Conservation (phyloP, 2,113 vertebrate species). For the Daphoenositta chrysoptera region DNA sequence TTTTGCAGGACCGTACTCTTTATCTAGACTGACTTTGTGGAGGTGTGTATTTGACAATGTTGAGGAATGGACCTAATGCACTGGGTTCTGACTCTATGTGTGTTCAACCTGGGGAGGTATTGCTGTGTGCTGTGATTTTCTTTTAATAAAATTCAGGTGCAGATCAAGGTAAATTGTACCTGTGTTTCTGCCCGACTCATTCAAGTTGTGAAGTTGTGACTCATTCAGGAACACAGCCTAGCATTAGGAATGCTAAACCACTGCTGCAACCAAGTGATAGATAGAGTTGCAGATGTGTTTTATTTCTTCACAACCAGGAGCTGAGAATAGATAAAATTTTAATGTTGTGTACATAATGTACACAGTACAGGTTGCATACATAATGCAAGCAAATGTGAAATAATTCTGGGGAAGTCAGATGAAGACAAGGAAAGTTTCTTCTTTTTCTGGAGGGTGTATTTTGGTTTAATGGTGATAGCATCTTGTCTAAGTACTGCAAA, state of each 20-base stretch:
- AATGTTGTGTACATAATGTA: background rate
- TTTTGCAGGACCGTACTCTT: background rate
- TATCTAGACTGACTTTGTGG: background rate
- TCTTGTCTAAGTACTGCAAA: background rate
- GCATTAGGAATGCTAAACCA: background rate
- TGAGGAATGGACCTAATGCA: background rate
- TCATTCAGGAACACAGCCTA: background rate
- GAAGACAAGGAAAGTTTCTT: background rate
- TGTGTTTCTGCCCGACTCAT: background rate
- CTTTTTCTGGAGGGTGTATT: background rate
- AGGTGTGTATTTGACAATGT: background rate
- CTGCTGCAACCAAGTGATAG: background rate
- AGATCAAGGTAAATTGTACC: background rate
- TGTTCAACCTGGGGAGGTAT: background rate
- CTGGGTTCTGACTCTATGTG: background rate
- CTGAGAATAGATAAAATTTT: background rate
- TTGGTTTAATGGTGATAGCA: background rate
- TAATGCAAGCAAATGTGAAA: background rate
- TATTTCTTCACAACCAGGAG: background rate
- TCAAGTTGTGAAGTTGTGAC: background rate
- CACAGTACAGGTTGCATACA: background rate
- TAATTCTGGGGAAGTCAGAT: background rate
- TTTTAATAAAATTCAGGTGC: background rate
- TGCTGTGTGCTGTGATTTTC: background rate
- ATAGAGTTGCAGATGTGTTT: background rate